Base-by-base conservation (phyloP, 2,888 invertebrate species). In the Hirtodrosophila cameraria region DNA sequence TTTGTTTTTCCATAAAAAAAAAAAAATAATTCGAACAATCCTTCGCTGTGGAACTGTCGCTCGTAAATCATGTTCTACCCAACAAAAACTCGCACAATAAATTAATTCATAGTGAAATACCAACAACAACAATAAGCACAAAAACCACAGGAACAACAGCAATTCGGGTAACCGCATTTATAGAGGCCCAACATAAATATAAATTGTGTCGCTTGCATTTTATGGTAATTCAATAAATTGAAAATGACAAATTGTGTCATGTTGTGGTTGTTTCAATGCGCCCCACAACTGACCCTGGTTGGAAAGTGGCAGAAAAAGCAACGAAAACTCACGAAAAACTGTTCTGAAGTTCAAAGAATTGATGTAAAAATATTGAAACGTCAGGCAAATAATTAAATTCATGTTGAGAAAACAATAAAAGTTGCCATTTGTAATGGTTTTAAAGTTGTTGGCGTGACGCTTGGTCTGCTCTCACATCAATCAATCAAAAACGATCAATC, bases 241-340 rank as follows among this genome's bases (percentile, higher is more conserved):
- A 84, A 83, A 77, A 81, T 86, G 86, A 83, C 82, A 83, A 83
- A 83, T 82, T 83, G 84, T 86, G 72, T 82, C 77, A 80, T 83
- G 77, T 76, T 82, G 82, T 52, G 82, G 82, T 76, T 66, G 63
- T 48, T 46, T 31, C 18, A 41, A 50, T 45, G 41, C 30, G 31
- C 57, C n/a, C n/a, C n/a, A n/a, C n/a, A n/a, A n/a, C n/a, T n/a
- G n/a, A n/a, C n/a, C n/a, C n/a, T n/a, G n/a, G n/a, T n/a, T n/a
- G n/a, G n/a, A n/a, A n/a, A n/a, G n/a, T n/a, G n/a, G n/a, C n/a
- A n/a, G n/a, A n/a, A n/a, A n/a, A n/a, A n/a, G n/a, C 45, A 20
- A 36, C 2, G 45, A 7, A 12, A 49, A 18, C 15, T 20, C 11
- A 16, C 13, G 18, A 15, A 15, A 49, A 36, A 35, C 9, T 16